Percentiles rank a stretch among this genome's conserved stretches.
These are phyloP conservation scores for Raphicerus campestris DNA, from an alignment of 2,113 vertebrate species.

Conservation along the genomic window DNA sequence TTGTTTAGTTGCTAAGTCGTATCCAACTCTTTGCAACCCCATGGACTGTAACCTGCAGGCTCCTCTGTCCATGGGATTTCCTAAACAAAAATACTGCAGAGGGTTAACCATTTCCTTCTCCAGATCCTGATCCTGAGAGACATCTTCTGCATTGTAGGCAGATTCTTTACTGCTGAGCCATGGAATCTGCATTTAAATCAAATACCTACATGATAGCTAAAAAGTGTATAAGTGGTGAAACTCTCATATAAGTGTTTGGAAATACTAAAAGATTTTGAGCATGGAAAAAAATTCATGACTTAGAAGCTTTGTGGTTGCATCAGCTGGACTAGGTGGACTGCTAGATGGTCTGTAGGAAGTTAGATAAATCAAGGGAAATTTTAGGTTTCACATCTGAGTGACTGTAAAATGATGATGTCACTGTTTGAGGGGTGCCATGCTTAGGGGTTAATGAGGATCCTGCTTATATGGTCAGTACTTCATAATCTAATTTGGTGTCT, in stretches of 20 bases:
- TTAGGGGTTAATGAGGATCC: background rate
- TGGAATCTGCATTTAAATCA: background rate
- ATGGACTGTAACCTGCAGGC: background rate
- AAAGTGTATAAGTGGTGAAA: background rate
- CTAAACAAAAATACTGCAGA: background rate
- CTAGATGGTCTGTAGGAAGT: background rate
- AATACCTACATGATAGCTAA: background rate
- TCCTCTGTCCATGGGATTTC: background rate
- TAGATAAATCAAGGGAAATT: background rate
- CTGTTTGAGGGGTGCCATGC: background rate
- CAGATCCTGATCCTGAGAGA: background rate
- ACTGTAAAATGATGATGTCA: background rate
- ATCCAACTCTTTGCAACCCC: background rate
- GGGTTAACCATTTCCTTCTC: background rate
- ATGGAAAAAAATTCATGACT: background rate
- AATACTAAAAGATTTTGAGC: background rate
- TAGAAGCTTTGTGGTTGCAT: background rate
- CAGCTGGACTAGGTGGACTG: fast-evolving
- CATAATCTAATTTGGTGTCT: background rate
- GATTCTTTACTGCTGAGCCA: background rate
- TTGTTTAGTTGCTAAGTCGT: background rate
- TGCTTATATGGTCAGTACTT: background rate
- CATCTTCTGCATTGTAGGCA: background rate
- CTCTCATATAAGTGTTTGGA: background rate
- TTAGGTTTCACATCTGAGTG: background rate